A percentile compares a stretch with the other conserved stretches of the same genome.
phyloP scores from a whole-genome alignment of 2,797 vertebrate species.

The Anguilla megastoma region DNA sequence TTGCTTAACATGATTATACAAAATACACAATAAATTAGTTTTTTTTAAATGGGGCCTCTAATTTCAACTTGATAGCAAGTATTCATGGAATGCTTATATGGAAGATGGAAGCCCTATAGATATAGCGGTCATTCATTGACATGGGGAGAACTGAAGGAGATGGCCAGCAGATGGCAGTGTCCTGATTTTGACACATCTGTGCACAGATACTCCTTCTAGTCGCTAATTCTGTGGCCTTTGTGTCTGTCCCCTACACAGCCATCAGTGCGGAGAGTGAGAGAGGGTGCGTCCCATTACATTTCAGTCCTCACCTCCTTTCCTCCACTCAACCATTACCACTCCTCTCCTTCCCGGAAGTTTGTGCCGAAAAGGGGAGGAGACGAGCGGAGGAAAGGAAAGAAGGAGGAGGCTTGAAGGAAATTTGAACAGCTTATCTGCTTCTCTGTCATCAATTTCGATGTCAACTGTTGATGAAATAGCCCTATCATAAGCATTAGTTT shows the following conservation, averaged over 20 bases:
- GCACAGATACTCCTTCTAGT: neutral
- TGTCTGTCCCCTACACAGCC: neutral
- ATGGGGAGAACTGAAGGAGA: constrained; percentile 1
- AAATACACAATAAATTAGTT: neutral
- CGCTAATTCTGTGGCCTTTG: neutral
- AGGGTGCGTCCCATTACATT: neutral
- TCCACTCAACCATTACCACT: too few relatives aligned
- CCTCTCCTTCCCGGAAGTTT: too few relatives aligned
- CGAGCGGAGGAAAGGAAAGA: too few relatives aligned
- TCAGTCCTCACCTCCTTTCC: too few relatives aligned
- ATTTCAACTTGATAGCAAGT: neutral
- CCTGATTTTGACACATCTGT: constrained; percentile 1
- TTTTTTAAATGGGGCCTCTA: neutral
- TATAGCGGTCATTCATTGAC: neutral
- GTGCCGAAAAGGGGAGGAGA: too few relatives aligned
- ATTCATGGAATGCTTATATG: neutral
- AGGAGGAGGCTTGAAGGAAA: too few relatives aligned
- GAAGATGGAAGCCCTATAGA: neutral
- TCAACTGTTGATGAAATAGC: too few relatives aligned
- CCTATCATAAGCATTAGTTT: too few relatives aligned
- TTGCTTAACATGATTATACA: constrained; percentile 27
- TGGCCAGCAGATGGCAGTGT: neutral
- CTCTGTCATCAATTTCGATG: too few relatives aligned
- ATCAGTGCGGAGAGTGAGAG: neutral
- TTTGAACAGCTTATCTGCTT: too few relatives aligned